These are phyloP conservation scores for Thalpophila matura DNA, from an alignment of 2,888 invertebrate genomes.

Conservation along the genomic window DNA sequence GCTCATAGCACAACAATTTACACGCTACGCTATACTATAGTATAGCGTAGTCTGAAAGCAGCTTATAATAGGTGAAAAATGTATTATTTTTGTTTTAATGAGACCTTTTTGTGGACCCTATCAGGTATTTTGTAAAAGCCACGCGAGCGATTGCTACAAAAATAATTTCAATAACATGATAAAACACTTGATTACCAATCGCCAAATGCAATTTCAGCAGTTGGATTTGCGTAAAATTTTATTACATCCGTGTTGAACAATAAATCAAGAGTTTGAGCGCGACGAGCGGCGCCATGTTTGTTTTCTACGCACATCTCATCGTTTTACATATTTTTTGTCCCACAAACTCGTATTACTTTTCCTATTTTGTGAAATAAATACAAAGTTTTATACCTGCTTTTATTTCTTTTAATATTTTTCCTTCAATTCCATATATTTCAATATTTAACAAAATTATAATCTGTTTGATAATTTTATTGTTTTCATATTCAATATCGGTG, in stretches of 20 bases:
- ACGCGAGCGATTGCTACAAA: background rate
- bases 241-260: constrained; percentile 66
- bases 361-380: constrained; percentile 30
- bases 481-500: constrained; percentile 31
- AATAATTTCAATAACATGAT: constrained; percentile 27
- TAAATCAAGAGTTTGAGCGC: constrained; percentile 66
- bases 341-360: constrained; percentile 31
- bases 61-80: too few relatives aligned
- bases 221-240: constrained; percentile 62
- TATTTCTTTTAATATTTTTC: constrained; percentile 16
- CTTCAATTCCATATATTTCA: constrained; percentile 16
- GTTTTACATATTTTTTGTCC: constrained; percentile 51
- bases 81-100: too few relatives aligned
- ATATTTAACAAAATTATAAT: constrained; percentile 24
- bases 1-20: too few relatives aligned
- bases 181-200: constrained; percentile 59
- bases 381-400: constrained; percentile 9
- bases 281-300: constrained; percentile 60
- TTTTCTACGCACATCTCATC: constrained; percentile 59
- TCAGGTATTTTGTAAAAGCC: too few relatives aligned
- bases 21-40: too few relatives aligned
- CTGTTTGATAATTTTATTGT: constrained; percentile 17
- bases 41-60: too few relatives aligned
- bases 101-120: too few relatives aligned
- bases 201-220: constrained; percentile 57